Conservation (phyloP, 2,888 invertebrate species). For the Andrena flavipes region DNA sequence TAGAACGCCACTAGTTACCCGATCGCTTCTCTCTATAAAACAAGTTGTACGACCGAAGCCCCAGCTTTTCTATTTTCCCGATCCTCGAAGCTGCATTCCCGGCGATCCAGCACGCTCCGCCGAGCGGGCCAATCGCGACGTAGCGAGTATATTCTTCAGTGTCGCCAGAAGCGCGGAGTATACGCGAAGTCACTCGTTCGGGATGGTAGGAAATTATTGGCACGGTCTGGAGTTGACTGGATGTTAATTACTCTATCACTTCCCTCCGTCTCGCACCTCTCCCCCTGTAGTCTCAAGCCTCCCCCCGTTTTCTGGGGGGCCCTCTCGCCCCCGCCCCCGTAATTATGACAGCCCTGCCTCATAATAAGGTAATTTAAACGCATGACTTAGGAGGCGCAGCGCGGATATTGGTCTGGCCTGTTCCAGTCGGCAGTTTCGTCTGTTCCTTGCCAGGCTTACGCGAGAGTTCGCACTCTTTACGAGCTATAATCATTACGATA, state of each 20-base stretch:
- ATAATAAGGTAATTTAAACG: conserved; percentile 84
- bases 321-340: conserved; percentile 56
- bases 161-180: conserved; percentile 27
- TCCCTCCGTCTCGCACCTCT: conserved; percentile 33
- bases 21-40: too few relatives aligned
- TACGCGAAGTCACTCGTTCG: conserved; percentile 56
- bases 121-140: neutral
- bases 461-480: conserved; percentile 63
- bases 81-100: too few relatives aligned
- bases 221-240: conserved; percentile 78
- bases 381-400: conserved; percentile 81
- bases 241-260: conserved; percentile 80
- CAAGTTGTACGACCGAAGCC: too few relatives aligned
- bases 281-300: conserved; percentile 9
- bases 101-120: too few relatives aligned
- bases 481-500: conserved; percentile 63
- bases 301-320: conserved; percentile 26
- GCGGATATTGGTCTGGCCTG: conserved; percentile 71
- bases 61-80: too few relatives aligned
- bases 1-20: too few relatives aligned
- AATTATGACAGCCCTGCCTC: conserved; percentile 81
- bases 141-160: neutral
- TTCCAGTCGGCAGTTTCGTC: conserved; percentile 62
- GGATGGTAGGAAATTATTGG: conserved; percentile 76
- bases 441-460: conserved; percentile 55